Evolutionary conservation across 2,113 vertebrate genomes (phyloP).

Genomic region (Dinomys branickii): DNA sequence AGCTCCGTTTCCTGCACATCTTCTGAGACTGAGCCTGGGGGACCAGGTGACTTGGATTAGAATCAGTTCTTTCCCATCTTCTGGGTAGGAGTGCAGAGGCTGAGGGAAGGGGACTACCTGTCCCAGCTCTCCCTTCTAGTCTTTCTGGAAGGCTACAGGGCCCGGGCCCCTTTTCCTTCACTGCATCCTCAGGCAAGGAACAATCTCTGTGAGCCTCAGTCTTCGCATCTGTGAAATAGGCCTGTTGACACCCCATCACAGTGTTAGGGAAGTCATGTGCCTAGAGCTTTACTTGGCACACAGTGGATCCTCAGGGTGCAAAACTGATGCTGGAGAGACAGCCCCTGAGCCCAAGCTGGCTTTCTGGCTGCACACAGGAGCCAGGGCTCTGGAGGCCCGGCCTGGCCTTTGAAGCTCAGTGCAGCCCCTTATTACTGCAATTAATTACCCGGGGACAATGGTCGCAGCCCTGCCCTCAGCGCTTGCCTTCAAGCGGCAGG

Average conservation of each 20-base stretch:
- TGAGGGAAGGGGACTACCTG: background rate
- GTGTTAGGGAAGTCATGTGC: fast-evolving
- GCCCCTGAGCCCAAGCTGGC: background rate
- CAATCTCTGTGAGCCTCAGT: background rate
- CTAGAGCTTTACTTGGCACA: fast-evolving
- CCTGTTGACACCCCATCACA: background rate
- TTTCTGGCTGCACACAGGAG: constrained; percentile 65
- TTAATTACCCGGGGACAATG: constrained; percentile 85
- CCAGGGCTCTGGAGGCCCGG: constrained; percentile 72
- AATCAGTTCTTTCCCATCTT: background rate
- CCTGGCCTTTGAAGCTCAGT: constrained; percentile 79
- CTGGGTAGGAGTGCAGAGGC: background rate
- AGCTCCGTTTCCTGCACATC: background rate
- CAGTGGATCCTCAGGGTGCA: background rate
- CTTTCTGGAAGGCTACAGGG: background rate
- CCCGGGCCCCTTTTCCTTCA: background rate
- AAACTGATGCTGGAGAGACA: background rate
- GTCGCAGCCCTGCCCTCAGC: constrained; percentile 78
- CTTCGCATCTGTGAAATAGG: background rate
- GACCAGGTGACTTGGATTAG: background rate
- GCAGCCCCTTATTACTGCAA: constrained; percentile 83
- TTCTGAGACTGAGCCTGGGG: background rate
- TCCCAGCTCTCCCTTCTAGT: background rate
- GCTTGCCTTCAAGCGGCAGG: constrained; percentile 77
- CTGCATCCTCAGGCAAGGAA: background rate